phyloP scores from a whole-genome alignment of 2,113 vertebrate species.

The Ciconia maguari region DNA sequence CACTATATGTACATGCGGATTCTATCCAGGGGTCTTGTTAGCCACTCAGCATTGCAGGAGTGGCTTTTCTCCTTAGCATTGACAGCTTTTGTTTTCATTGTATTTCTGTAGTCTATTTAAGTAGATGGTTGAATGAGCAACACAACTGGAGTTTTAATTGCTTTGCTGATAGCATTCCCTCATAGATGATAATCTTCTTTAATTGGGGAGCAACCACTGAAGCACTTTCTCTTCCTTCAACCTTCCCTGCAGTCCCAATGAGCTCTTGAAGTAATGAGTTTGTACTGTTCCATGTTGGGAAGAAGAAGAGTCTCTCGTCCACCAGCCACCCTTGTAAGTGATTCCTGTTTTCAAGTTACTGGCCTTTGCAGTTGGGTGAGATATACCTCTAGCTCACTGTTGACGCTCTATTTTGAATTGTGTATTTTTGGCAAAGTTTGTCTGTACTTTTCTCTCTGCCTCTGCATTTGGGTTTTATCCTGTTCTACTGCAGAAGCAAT shows the following conservation, averaged over 20 bases:
- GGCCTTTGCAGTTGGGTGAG: background rate
- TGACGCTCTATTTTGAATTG: background rate
- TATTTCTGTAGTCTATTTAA: background rate
- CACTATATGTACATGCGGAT: rapidly evolving
- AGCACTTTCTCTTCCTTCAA: too few species aligned
- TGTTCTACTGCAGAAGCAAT: background rate
- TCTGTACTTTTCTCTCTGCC: background rate
- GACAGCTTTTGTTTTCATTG: background rate
- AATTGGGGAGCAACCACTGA: background rate
- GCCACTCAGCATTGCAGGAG: too few species aligned
- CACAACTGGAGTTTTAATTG: background rate
- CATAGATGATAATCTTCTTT: background rate
- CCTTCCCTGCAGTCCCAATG: background rate
- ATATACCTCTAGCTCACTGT: background rate
- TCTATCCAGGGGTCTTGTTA: background rate
- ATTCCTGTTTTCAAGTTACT: background rate
- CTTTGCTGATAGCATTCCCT: background rate
- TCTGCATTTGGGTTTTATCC: background rate
- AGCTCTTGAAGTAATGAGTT: background rate
- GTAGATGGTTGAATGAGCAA: background rate
- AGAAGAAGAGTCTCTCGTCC: background rate
- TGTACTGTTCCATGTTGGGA: background rate
- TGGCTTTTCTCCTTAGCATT: background rate
- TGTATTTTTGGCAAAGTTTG: background rate
- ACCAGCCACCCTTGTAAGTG: background rate